Base-by-base conservation (phyloP, 2,888 invertebrate species). In the Lypha dubia region DNA sequence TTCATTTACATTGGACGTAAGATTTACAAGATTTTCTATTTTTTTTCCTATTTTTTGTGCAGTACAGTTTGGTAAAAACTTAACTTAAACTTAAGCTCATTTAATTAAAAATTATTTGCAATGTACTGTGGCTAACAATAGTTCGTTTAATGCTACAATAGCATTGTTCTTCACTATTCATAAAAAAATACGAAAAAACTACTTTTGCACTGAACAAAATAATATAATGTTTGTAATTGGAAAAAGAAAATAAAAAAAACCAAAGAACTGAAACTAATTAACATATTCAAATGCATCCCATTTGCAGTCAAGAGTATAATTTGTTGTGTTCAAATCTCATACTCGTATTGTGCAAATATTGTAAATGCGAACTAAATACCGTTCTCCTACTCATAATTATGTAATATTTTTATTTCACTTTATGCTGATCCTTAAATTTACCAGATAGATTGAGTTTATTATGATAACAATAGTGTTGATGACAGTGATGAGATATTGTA, bases 401-500 rank as follows among this genome's bases (percentile, higher is more conserved):
- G 49, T 11, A 35, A 44, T n/a, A n/a, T 8, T 8, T 5, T 11
- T 53, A 41, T 5, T 56, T 56, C 1, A 8, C 6, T 20, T 35
- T 3, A 38, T 22, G 35, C 3, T 15, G 24, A 41, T 46, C n/a
- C 28, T 41, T 56, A 62, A 51, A 63, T 65, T 7, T 22, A 32
- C 28, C 63, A 53, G 8, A 44, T n/a, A n/a, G n/a, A n/a, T n/a
- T n/a, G 75, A 63, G 63, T 56, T 53, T 53, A 44, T 53, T 44
- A 17, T 53, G 41, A 6, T 53, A 17, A 11, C 35, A 28, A 35
- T 7, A 7, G 3, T 22, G 20, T n/a, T 41, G 24, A 51, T 51
- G 24, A 58, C 38, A 38, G 51, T 63, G 74, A 62, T 74, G 51
- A n/a, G n/a, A 74, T 53, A 15, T 74, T 53, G 51, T 28, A 28